A percentile compares a stretch with the other conserved stretches of the same genome.
phyloP scores from a whole-genome alignment of 2,113 vertebrate species.

The Salvelinus namaycush region DNA sequence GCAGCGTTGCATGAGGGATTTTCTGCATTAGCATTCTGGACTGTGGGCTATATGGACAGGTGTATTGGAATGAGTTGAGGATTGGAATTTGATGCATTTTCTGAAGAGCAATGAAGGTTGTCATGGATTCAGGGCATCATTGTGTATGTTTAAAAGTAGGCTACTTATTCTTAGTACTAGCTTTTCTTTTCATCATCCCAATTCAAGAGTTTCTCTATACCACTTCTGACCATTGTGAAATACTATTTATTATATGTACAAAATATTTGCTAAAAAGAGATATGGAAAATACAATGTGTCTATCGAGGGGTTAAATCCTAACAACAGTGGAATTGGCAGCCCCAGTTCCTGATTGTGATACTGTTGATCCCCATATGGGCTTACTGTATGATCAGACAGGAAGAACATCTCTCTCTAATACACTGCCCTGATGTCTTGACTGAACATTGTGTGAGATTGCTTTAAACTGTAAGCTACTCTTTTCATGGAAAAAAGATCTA shows the following conservation, averaged over 20 bases:
- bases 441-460: constrained; percentile 60
- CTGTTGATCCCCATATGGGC: constrained; percentile 58
- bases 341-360: constrained; percentile 41
- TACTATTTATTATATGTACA: not conserved
- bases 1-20: constrained; percentile 15
- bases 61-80: constrained; percentile 21
- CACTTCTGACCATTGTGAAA: too few species aligned
- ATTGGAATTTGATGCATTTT: constrained; percentile 19
- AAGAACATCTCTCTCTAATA: constrained; percentile 49
- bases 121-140: constrained; percentile 7
- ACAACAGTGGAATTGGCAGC: constrained; percentile 34
- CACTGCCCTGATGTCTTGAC: constrained; percentile 43
- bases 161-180: not conserved
- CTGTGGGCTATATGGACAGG: constrained; percentile 31
- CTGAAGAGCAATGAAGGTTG: constrained; percentile 14
- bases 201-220: too few species aligned
- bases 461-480: constrained; percentile 75
- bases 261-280: constrained; percentile 5
- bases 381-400: constrained; percentile 43
- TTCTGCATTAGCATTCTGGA: constrained; percentile 26
- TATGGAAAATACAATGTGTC: constrained; percentile 1
- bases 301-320: constrained; percentile 36
- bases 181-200: not conserved
- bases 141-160: not conserved
- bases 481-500: constrained; percentile 70